Conservation (phyloP, 1,140 invertebrate species). For the fruit fly (Drosophila melanogaster) region DNA sequence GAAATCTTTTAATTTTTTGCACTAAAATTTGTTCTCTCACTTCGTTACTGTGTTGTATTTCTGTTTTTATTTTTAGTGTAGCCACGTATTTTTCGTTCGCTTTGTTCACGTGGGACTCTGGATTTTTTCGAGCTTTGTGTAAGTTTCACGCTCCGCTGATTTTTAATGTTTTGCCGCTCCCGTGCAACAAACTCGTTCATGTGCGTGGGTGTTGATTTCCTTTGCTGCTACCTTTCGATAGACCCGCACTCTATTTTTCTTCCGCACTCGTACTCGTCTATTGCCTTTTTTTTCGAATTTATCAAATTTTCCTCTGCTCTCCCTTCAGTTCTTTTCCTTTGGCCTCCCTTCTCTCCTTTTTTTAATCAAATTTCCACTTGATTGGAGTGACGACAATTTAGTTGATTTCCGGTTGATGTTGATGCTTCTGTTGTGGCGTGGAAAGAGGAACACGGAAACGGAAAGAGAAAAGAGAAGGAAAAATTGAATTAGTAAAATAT, state of each 20-base stretch:
- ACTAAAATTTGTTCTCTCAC: conserved; percentile 37
- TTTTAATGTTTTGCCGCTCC: conserved; percentile 68
- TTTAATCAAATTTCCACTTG: conserved; percentile 83
- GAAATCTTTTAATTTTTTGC: conserved; percentile 59
- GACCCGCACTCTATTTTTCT: conserved; percentile 49
- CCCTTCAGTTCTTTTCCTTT: conserved; percentile 10
- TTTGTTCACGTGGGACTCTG: conserved; percentile 22
- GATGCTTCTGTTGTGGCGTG: conserved; percentile 32
- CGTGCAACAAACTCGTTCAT: conserved; percentile 65
- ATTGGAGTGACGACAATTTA: conserved; percentile 80
- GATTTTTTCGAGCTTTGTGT: conserved; percentile 38
- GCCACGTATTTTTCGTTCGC: conserved; percentile 19
- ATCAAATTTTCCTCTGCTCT: conserved; percentile 69
- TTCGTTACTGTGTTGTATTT: conserved; percentile 41
- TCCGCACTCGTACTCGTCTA: conserved; percentile 23
- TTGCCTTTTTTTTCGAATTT: conserved; percentile 69
- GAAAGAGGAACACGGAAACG: conserved; percentile 11
- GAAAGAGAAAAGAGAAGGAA: conserved; percentile 21
- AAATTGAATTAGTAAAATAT: conserved; percentile 31
- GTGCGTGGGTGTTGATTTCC: conserved; percentile 76
- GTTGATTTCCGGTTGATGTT: conserved; percentile 73
- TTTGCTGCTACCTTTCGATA: conserved; percentile 64
- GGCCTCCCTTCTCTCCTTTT: conserved; percentile 12
- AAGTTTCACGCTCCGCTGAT: conserved; percentile 63
- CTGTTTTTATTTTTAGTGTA: conserved; percentile 36